Evolutionary conservation across 2,797 vertebrate species (phyloP).

Genomic region (Chelon auratus): DNA sequence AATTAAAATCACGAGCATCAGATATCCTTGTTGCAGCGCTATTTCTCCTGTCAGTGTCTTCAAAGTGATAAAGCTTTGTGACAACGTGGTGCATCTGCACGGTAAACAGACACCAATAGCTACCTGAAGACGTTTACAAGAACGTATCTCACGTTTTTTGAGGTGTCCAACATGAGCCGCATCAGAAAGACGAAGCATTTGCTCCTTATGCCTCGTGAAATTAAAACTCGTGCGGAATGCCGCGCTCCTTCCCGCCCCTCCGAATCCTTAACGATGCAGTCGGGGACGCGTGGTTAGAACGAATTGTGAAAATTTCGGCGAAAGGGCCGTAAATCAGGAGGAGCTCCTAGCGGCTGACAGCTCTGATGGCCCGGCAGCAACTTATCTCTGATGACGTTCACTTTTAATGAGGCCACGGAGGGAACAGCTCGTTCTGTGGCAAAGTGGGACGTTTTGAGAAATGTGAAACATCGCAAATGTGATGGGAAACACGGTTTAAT

Average conservation of each 20-base stretch:
- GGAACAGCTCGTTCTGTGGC: conserved; percentile 12
- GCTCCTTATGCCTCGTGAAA: conserved; percentile 16
- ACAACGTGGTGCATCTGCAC: not conserved
- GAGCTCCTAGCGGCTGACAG: conserved; percentile 13
- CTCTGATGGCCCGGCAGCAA: conserved; percentile 8
- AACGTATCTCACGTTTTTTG: not conserved
- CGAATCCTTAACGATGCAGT: conserved; percentile 28
- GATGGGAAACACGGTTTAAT: conserved; percentile 8
- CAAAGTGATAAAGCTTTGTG: not conserved
- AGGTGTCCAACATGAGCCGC: not conserved
- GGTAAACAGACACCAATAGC: not conserved
- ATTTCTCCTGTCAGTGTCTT: not conserved
- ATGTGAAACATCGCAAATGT: conserved; percentile 15
- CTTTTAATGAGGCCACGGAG: conserved; percentile 7
- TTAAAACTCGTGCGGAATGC: conserved; percentile 15
- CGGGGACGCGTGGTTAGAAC: conserved; percentile 9
- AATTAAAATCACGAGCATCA: not conserved
- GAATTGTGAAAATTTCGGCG: conserved; percentile 29
- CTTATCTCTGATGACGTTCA: conserved; percentile 17
- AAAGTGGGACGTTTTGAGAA: conserved; percentile 14
- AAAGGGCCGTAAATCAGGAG: conserved; percentile 25
- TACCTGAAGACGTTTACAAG: not conserved
- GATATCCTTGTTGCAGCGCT: not conserved
- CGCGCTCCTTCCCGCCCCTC: not conserved
- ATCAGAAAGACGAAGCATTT: conserved; percentile 9